Conservation (phyloP, 2,888 invertebrate species). For the Scaptomyza cyrtandrae region DNA sequence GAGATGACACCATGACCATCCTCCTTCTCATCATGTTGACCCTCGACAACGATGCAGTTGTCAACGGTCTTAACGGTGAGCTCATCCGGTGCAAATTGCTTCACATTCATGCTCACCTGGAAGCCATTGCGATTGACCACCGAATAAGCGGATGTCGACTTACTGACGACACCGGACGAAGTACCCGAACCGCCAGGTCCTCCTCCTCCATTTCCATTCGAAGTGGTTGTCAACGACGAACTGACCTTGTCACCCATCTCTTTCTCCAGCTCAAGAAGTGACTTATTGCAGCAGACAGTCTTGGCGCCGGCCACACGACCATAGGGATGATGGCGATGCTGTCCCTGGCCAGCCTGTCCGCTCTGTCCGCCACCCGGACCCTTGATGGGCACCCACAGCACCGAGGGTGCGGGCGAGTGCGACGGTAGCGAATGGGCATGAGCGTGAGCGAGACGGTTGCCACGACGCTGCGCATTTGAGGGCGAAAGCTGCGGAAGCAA, state of each 20-base stretch:
- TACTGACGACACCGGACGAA: slow-evolving; percentile 27
- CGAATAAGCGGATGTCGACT: slow-evolving; percentile 58
- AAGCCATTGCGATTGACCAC: slow-evolving; percentile 86
- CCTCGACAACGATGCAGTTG: slow-evolving; percentile 90
- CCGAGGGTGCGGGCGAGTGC: slow-evolving; percentile 27
- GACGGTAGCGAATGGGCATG: slow-evolving; percentile 27
- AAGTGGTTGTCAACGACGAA: slow-evolving; percentile 2
- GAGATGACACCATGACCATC: slow-evolving; percentile 91
- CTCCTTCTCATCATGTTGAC: slow-evolving; percentile 90
- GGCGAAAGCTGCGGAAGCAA: slow-evolving; percentile 44
- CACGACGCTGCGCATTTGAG: slow-evolving; percentile 41
- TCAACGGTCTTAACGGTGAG: slow-evolving; percentile 91
- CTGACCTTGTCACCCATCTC: slow-evolving; percentile 65
- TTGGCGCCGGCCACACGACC: slow-evolving; percentile 70
- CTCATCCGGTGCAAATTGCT: slow-evolving; percentile 91
- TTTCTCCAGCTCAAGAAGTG: slow-evolving; percentile 66
- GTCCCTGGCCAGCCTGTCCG: slow-evolving; percentile 38
- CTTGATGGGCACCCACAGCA: slow-evolving; percentile 70
- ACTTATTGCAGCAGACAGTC: slow-evolving; percentile 73
- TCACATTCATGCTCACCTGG: slow-evolving; percentile 90
- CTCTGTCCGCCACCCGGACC: slow-evolving; percentile 12
- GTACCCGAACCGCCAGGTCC: slow-evolving; percentile 6
- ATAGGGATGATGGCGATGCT: slow-evolving; percentile 72
- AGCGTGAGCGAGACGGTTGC: slow-evolving; percentile 44
- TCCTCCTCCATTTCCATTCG: slow-evolving; percentile 4